Base-by-base conservation (phyloP, 2,113 vertebrate species). In the Nyctibius bracteatus region DNA sequence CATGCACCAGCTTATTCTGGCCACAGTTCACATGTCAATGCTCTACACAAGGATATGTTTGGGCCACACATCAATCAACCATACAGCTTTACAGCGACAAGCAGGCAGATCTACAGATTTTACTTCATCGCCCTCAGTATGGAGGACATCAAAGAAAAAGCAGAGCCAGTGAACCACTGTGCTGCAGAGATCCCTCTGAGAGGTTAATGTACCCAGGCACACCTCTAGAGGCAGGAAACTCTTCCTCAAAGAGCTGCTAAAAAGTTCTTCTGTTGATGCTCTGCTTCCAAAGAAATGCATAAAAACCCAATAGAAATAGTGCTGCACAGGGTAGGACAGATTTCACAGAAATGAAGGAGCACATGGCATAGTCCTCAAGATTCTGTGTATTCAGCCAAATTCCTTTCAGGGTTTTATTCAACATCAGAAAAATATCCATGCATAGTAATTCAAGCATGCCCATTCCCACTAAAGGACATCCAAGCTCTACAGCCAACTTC, bases 221-320 rank as follows among this genome's bases (percentile, higher is more conserved):
- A 72, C 10, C 8, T 52, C 16, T 6, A 54, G n/a, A 90, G 25
- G 31, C 5, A 84, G 24, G 16, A 91, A 92, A 49, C 28, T 57
- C 14, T 22, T 90, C 39, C 39, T 71, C 31, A 44, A 91, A 83
- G 22, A 61, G 49, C 35, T 90, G 57, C 25, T 75, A 27, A 49
- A 52, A 65, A 71, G 23, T 44, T 70, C 27, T 68, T 54, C 39
- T 61, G 52, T 62, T n/a, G n/a, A 89, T 8, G 8, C 15, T 18
- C 31, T 94, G 33, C 52, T 86, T 84, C 59, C 33, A 55, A 81
- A 86, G 30, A 80, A 91, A 87, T 30, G 27, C 47, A 63, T 51
- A 80, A 77, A 92, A 8, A 0, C 2, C 6, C 11, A 18, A 10
- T 0, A 67, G 88, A 83, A 88, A 66, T 6, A 88, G 46, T 17